Base-by-base conservation (phyloP, 2,113 vertebrate species). In the Redunca redunca region DNA sequence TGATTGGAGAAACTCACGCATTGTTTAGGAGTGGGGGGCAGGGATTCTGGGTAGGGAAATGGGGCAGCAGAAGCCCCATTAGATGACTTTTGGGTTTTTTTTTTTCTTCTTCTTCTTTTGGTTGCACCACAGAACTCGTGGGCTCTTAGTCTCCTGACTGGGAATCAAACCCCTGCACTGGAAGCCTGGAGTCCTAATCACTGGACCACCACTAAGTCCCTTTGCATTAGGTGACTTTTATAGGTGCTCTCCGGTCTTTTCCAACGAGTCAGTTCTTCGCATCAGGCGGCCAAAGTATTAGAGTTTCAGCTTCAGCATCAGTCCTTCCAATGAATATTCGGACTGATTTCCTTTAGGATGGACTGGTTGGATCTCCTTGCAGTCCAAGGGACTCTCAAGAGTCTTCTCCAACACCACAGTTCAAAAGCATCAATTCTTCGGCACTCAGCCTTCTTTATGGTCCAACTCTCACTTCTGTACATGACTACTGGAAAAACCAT, bases 1-100 rank as follows among this genome's bases (percentile, higher is more conserved):
- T 14, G 0, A 0, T 83, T 16, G 17, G 33, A 58, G 78, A 67
- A 16, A 64, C 6, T 2, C 1, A 7, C 23, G 25, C 23, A 2
- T 71, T 57, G 55, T 52, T 40, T 36, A 50, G 7, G 25, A 14
- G 30, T 3, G 1, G 1, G 14, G 10, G 2, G 26, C 5, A 4
- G 2, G 14, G 13, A 2, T 26, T 64, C 46, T 28, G 57, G 95
- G 92, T 33, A 71, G 40, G 53, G 80, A 25, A 84, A 6, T 19
- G 0, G 14, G 43, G 8, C 23, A 6, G 16, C 21, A 25, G 55
- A 91, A 96, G 40, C 0, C 25, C 52, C 13, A 2, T 4, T 6
- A 23, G 17, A n/a, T 48, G 52, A 64, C 26, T 52, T 43, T 33
- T 2, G 21, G n/a, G 2, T 9, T 11, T 23, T 36, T 36, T 36